Base-by-base conservation (phyloP, 1,140 invertebrate genomes). In the Platyura marginata region DNA sequence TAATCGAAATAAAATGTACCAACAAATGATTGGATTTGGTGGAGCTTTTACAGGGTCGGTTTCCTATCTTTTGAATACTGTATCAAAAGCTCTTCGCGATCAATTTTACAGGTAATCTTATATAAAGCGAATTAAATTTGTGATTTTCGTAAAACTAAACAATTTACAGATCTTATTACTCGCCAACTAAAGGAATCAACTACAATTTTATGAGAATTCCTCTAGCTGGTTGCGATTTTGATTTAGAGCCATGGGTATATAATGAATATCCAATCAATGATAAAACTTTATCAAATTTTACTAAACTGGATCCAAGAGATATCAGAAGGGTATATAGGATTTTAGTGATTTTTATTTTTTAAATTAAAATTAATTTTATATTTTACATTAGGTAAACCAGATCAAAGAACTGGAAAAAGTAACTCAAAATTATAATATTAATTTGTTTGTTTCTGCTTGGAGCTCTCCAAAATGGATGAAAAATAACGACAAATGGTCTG, bases 391-490 rank as follows among this genome's bases (percentile, higher is more conserved):
- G 42, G 18, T 43, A 6, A 45, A 42, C 9, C 59, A 61, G 41
- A 55, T 61, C 1, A 51, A 52, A 39, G 55, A 52, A 0, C 42
- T 61, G 2, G 47, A 44, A 2, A 45, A 51, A 35, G 48, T 59
- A 0, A 48, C 59, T 0, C 48, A 52, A 1, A 50, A 48, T 9
- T n/a, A 55, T 11, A 46, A 61, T 41, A 45, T 51, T 51, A 68
- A 44, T 19, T 59, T 90, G 1, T 63, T 90, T 44, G 73, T 70
- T 0, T 70, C 77, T 10, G 71, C 82, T 0, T 95, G 91, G 91
- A 79, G 77, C 41, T 71, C 90, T 0, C 92, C 92, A 0, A 60
- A 66, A 4, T 96, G 90, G 90, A 95, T 96, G 90, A 96, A 96
- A 63, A 81, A 75, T 0, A 87, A 81, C 50, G 64, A 78, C 19